Evolutionary conservation across 2,797 vertebrate species (phyloP).

Genomic region (Amazonetta brasiliensis): DNA sequence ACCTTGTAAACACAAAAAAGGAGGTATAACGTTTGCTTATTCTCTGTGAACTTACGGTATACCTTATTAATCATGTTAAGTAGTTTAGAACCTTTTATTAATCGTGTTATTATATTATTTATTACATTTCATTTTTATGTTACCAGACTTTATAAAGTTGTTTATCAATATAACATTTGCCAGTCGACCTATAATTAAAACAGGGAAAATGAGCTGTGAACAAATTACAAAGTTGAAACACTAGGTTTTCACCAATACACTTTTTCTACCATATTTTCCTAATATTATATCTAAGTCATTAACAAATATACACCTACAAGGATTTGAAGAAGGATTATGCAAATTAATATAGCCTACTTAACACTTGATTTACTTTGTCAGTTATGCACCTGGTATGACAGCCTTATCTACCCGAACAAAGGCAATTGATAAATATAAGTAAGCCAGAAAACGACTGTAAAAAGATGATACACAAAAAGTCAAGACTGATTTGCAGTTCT

Average conservation of each 20-base stretch:
- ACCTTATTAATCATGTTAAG: neutral
- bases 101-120: neutral
- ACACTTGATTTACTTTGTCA: conserved; percentile 50
- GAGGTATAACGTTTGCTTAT: neutral
- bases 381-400: neutral
- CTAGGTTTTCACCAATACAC: neutral
- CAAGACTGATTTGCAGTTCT: neutral
- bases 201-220: neutral
- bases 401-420: neutral
- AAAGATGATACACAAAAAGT: neutral
- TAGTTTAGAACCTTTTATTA: neutral
- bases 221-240: neutral
- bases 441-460: neutral
- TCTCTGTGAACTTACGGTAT: neutral
- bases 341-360: conserved; percentile 58
- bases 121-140: neutral
- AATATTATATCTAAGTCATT: neutral
- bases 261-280: neutral
- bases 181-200: neutral
- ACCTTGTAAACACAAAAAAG: neutral
- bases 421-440: neutral
- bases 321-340: conserved; percentile 58
- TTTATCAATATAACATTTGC: neutral
- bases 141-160: neutral
- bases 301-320: conserved; percentile 34